A percentile compares a stretch with the other conserved stretches of the same genome.
These are phyloP conservation scores for Luperina nickerlii DNA, from an alignment of 2,888 invertebrate genomes.

Conservation along the genomic window DNA sequence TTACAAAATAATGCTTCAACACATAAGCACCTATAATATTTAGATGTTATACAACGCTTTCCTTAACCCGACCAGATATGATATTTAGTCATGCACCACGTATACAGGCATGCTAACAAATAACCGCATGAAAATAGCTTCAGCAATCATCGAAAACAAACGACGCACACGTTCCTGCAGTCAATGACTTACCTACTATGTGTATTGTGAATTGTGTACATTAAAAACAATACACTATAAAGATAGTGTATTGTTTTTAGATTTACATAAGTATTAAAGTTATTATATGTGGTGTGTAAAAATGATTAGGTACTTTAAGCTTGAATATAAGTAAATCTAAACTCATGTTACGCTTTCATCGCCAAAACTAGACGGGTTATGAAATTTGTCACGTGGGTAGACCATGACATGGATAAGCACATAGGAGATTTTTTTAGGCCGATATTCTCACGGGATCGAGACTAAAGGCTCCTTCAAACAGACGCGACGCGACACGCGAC, in stretches of 20 bases:
- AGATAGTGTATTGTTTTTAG: slow-evolving; percentile 24
- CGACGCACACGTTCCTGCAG: slow-evolving; percentile 33
- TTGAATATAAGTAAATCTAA: not conserved
- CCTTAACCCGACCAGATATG: slow-evolving; percentile 9
- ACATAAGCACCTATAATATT: not conserved
- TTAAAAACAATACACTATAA: not conserved
- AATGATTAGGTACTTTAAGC: not conserved
- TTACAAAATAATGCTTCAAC: not conserved
- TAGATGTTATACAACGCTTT: not conserved
- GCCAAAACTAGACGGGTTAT: no score
- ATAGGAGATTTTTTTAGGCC: not conserved
- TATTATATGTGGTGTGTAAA: not conserved
- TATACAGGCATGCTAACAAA: slow-evolving; percentile 27
- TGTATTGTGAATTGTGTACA: slow-evolving; percentile 18
- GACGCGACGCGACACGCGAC: no score
- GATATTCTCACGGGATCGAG: not conserved
- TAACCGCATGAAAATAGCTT: slow-evolving; percentile 46
- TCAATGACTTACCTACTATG: slow-evolving; percentile 35
- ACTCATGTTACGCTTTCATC: no score
- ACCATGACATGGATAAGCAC: no score
- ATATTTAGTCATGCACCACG: slow-evolving; percentile 31
- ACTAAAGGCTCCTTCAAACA: no score
- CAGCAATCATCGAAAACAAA: slow-evolving; percentile 33
- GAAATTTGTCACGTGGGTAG: no score
- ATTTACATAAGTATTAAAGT: slow-evolving; percentile 24